Base-by-base conservation (phyloP, 92 coral and sea anemone species). In the Virgularia gustaviana region DNA sequence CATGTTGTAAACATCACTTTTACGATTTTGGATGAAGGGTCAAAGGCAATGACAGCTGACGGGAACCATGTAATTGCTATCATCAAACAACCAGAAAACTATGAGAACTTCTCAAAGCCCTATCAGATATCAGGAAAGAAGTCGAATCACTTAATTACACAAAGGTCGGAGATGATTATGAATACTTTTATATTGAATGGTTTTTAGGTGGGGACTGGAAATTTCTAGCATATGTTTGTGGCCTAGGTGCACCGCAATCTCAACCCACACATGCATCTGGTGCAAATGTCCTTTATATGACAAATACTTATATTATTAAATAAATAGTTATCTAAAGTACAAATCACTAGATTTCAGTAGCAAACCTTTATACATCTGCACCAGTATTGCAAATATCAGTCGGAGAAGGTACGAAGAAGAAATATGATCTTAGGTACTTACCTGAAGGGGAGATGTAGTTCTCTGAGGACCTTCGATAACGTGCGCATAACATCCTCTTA, bases 51-150 rank as follows among this genome's bases (percentile, higher is more conserved):
- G 80, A 18, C 70, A 30, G 83, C 77, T 12, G 59, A 58, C 7
- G 83, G 83, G 12, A 79, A 79, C 56, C 76, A 79, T 49, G 33
- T 71, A 27, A 31, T 79, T 71, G 78, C 83, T 0, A 71, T 79
- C 29, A 58, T 79, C 28, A 79, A 79, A 79, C 37, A 43, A 36
- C 35, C 77, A 19, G 83, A 79, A 36, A 18, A 72, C 29, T 71
- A 72, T 41, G 61, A 70, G 10, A 70, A 47, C 38, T 64, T 79
- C 55, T 2, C 36, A 52, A 55, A 31, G 31, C 52, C 30, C 78
- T 79, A 16, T 33, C 63, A 59, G 78, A 71, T 33, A 51, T 70
- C 47, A 41, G 59, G 16, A 36, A 16, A 36, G 83, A 78, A 20
- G 58, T 70, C 25, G 55, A 57, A 34, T 10, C 31, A 19, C 58